Evolutionary conservation across 1,140 invertebrate genomes (phyloP), one percentile per base, ranked within the genome.

Genomic region (Panagrolaimus sp.): DNA sequence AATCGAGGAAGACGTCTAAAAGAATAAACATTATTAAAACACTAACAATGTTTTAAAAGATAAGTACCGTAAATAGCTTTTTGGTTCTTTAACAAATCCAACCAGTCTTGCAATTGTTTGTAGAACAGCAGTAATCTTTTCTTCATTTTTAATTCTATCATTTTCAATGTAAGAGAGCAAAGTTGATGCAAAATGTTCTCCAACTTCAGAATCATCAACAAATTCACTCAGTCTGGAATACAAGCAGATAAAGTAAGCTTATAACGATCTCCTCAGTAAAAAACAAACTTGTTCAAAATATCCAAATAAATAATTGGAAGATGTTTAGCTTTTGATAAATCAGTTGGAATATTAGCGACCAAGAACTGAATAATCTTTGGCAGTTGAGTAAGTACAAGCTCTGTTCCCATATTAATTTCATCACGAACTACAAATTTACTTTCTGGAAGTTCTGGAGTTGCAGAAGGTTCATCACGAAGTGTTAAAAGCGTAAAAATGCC

Each of bases 231-330:
- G 9, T 31, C 67, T 68, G 11, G 5, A 68, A 27, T n/a, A n/a
- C n/a, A n/a, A n/a, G n/a, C n/a, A n/a, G n/a, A n/a, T n/a, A n/a
- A n/a, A n/a, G n/a, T n/a, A n/a, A n/a, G n/a, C n/a, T n/a, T n/a
- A n/a, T n/a, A 65, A 31, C 43, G 16, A 3, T 1, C 7, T 67
- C n/a, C 3, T 38, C 1, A 23, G 0, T 68, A n/a, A 67, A 67
- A 27, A 38, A 13, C 65, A 20, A 48, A 68, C 46, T 42, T 71
- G 14, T 70, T 65, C 67, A 70, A 71, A 71, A 70, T 43, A 9
- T 25, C 16, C 14, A 70, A 57, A 44, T 71, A 25, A 13, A 71
- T 14, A 11, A 38, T 64, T 23, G 57, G 27, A 9, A 31, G 9
- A 11, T 31, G n/a, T 14, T 27, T 61, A 8, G 69, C 16, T 5